Conservation (phyloP, 2,113 vertebrate species). For the Jacana jacana region DNA sequence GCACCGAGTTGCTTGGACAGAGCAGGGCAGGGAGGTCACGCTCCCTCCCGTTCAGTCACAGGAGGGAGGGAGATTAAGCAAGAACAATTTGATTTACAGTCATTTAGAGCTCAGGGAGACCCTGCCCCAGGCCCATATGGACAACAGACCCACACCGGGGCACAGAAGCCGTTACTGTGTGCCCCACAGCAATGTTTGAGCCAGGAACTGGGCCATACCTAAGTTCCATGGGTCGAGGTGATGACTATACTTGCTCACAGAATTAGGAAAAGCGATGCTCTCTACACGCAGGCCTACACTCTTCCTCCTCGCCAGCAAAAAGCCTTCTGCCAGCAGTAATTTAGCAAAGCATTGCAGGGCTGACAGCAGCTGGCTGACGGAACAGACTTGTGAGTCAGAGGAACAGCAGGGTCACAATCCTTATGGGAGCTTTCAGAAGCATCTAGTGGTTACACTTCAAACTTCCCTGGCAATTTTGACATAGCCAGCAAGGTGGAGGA, state of each 20-base stretch:
- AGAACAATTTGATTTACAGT: background rate
- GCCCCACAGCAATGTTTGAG: background rate
- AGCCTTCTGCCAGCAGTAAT: background rate
- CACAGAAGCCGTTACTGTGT: background rate
- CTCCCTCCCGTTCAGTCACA: background rate
- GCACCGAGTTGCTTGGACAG: background rate
- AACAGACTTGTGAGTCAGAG: background rate
- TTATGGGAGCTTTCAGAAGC: background rate
- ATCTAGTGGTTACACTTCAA: background rate
- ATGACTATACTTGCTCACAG: background rate
- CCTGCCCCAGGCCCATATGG: accelerated
- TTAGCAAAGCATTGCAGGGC: background rate
- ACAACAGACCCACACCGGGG: background rate
- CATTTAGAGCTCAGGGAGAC: accelerated
- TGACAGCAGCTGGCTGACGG: background rate
- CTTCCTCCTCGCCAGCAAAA: background rate
- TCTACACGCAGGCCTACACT: no score
- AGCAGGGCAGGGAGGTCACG: background rate
- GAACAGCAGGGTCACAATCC: background rate
- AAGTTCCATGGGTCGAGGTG: background rate
- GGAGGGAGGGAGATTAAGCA: background rate
- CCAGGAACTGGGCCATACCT: background rate
- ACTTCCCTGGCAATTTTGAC: background rate
- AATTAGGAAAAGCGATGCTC: background rate
- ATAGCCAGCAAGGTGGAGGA: background rate